These are phyloP conservation scores for Podarcis siculus DNA, from an alignment of 2,797 vertebrate species.

Conservation along the genomic window DNA sequence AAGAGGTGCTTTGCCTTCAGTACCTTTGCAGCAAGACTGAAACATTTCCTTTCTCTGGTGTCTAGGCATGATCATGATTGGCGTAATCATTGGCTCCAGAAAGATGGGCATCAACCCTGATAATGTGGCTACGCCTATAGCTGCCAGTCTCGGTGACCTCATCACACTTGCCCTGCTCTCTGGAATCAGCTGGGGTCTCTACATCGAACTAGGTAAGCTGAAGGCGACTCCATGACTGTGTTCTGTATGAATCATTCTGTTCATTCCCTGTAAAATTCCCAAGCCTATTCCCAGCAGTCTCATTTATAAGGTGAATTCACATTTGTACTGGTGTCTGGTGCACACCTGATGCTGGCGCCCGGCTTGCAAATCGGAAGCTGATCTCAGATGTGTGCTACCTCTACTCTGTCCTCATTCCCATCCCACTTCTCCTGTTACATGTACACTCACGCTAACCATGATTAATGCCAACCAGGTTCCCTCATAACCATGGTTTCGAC, in stretches of 20 bases:
- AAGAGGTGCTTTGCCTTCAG: neutral
- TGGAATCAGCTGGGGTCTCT: slow-evolving; percentile 95
- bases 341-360: neutral
- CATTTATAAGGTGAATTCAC: neutral
- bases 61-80: slow-evolving; percentile 96
- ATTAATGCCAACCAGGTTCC: neutral
- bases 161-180: slow-evolving; percentile 96
- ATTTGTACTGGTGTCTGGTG: neutral
- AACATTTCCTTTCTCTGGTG: neutral
- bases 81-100: slow-evolving; percentile 93
- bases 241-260: neutral
- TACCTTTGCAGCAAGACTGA: neutral
- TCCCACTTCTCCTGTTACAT: neutral
- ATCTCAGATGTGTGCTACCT: neutral
- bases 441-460: neutral
- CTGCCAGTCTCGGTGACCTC: slow-evolving; percentile 95
- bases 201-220: slow-evolving; percentile 89
- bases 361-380: neutral
- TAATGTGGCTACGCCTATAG: slow-evolving; percentile 97
- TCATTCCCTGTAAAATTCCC: neutral
- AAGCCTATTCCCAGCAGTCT: neutral
- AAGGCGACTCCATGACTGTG: neutral
- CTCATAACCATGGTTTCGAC: neutral
- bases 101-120: slow-evolving; percentile 98
- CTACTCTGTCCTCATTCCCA: neutral